Evolutionary conservation across 2,797 vertebrate genomes (phyloP).

Genomic region (Sorex maritimensis): DNA sequence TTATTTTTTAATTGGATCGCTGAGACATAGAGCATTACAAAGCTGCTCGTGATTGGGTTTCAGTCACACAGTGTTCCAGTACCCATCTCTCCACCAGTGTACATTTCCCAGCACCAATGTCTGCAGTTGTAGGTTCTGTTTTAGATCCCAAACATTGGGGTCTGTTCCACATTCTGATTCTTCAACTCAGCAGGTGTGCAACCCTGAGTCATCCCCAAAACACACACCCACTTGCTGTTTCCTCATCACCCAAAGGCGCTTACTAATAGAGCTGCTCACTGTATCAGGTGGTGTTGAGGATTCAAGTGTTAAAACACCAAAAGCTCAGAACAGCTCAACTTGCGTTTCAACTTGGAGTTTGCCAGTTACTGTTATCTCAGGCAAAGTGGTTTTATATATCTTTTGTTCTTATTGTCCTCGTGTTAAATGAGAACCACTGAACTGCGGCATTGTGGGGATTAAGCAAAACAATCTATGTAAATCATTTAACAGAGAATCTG

Average conservation of each 20-base stretch:
- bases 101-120: no score
- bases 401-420: not conserved
- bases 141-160: no score
- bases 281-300: not conserved
- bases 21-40: no score
- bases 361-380: not conserved
- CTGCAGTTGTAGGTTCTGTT: not conserved
- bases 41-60: no score
- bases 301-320: not conserved
- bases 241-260: not conserved
- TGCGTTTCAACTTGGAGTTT: conserved; percentile 17
- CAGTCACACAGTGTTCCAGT: no score
- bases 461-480: conserved; percentile 12
- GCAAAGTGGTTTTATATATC: not conserved
- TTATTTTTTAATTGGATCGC: no score
- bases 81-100: no score
- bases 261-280: not conserved
- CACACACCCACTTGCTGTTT: not conserved
- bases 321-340: not conserved
- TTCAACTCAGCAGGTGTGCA: not conserved
- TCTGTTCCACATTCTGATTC: not conserved
- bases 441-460: not conserved
- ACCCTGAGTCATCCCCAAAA: not conserved
- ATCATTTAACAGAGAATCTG: not conserved
- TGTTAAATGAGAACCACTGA: not conserved